Conservation (phyloP, 1,140 invertebrate species). For the Coenobita brevimanus region DNA sequence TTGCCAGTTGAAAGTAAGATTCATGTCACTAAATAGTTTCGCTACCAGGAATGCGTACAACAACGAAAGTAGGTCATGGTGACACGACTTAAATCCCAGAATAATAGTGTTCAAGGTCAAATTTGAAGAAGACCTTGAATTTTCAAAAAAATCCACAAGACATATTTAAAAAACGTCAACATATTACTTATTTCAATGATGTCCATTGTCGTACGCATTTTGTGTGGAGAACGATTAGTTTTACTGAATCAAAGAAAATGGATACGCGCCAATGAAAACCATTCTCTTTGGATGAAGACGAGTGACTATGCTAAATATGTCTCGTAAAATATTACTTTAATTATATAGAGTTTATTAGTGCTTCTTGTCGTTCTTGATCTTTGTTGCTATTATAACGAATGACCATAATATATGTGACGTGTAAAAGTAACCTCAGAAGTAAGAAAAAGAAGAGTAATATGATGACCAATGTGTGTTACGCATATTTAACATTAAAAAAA, state of each 20-base stretch:
- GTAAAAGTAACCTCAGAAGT: too few relatives aligned
- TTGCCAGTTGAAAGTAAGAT: background rate
- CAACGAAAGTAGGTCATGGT: constrained; percentile 63
- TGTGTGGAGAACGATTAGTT: constrained; percentile 18
- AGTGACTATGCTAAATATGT: too few relatives aligned
- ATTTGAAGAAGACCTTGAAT: background rate
- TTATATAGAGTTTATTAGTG: too few relatives aligned
- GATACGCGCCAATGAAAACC: background rate
- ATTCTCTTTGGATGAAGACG: background rate
- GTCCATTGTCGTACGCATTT: constrained; percentile 43
- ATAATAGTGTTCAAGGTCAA: background rate
- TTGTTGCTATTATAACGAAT: too few relatives aligned
- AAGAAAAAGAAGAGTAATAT: too few relatives aligned
- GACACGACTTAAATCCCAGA: constrained; percentile 25
- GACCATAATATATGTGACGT: too few relatives aligned
- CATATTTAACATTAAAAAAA: too few relatives aligned
- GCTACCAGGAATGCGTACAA: constrained; percentile 43
- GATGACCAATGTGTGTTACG: too few relatives aligned
- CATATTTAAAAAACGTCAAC: background rate
- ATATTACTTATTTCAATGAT: constrained; percentile 7
- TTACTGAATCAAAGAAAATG: constrained; percentile 41
- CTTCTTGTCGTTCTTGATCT: too few relatives aligned
- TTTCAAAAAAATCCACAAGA: background rate
- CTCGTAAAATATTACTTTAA: too few relatives aligned
- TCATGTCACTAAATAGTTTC: constrained; percentile 23